A percentile compares a stretch with the other conserved stretches of the same genome.
Evolutionary conservation across 2,888 invertebrate species (phyloP).

Genomic region (Sinopyrophorus schimmeli): DNA sequence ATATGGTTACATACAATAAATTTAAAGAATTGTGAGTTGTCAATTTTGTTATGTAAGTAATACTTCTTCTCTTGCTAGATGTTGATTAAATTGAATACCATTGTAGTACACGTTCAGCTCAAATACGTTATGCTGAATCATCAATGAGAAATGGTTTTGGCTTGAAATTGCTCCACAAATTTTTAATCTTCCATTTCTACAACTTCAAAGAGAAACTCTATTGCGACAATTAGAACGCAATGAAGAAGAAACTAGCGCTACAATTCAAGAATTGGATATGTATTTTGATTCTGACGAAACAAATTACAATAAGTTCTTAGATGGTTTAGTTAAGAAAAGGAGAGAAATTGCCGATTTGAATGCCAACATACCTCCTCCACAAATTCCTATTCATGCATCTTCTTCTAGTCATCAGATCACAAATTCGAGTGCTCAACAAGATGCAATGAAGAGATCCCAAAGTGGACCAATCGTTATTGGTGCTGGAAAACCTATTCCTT

Average conservation of each 20-base stretch:
- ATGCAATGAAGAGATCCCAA: constrained; percentile 52
- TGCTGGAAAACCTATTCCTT: constrained; percentile 55
- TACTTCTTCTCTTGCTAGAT: not conserved
- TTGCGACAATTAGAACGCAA: constrained; percentile 84
- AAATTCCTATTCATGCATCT: constrained; percentile 47
- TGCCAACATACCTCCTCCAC: constrained; percentile 57
- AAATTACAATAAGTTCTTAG: constrained; percentile 74
- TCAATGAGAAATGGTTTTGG: constrained; percentile 98
- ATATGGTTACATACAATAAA: too few species aligned
- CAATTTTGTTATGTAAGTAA: not conserved
- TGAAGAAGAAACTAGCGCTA: constrained; percentile 76
- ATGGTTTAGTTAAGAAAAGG: constrained; percentile 73
- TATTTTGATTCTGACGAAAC: constrained; percentile 78
- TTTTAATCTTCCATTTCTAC: constrained; percentile 91
- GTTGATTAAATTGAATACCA: not conserved
- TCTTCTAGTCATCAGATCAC: constrained; percentile 58
- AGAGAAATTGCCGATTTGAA: constrained; percentile 71
- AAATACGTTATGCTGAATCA: constrained; percentile 85
- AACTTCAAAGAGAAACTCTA: constrained; percentile 83
- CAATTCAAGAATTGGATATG: constrained; percentile 73
- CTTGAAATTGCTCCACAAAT: constrained; percentile 87
- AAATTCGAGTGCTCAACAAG: constrained; percentile 48
- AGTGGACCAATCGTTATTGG: constrained; percentile 55
- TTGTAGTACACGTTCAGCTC: constrained; percentile 59
- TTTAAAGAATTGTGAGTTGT: not conserved